Evolutionary conservation across 2,888 invertebrate species (phyloP), one percentile per base, ranked within the genome.

Genomic region (Lepidochitona cinerea): DNA sequence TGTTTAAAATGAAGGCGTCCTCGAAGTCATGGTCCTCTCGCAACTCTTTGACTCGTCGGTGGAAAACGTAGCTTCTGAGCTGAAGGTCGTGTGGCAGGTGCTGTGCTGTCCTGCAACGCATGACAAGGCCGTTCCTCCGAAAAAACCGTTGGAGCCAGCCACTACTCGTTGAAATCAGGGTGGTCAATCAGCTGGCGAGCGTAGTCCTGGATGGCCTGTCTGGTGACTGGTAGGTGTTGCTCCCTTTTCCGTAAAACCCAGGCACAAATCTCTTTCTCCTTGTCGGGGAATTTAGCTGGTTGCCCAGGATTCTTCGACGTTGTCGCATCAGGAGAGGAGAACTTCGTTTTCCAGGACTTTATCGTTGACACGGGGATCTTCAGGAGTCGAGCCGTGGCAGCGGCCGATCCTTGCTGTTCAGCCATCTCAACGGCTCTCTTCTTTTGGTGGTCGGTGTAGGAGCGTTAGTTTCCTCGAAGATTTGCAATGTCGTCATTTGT

Each of bases 21-120:
- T 78, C 74, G 23, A 75, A 78, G 0, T 78, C 75, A 36, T 75
- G 73, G 12, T 71, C 69, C 6, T 26, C 18, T 32, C 75, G 18
- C 14, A 70, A 41, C 14, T 54, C 53, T 23, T 14, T 52, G 6
- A 75, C 41, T 35, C 72, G 74, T 0, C 33, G 12, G 68, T 76
- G 72, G 32, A 76, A 76, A n/a, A 52, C 37, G 18, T 6, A 26
- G 0, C 73, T 53, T 33, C 71, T 76, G 0, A n/a, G n/a, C 33
- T 76, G 65, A 3, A 76, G 36, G 49, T 75, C 70, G 2, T 59
- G 67, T 49, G 75, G 72, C 23, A 75, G 69, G 0, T 53, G 29
- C 54, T 73, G 73, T 18, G 67, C 70, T 12, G 41, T 75, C 37
- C 59, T 75, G 1, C 54, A 52, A 33, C 73, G 18, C 7, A 75